Percentiles rank a stretch among this genome's conserved stretches.
Evolutionary conservation across 2,113 vertebrate genomes (phyloP).

Genomic region (Vombatus ursinus): DNA sequence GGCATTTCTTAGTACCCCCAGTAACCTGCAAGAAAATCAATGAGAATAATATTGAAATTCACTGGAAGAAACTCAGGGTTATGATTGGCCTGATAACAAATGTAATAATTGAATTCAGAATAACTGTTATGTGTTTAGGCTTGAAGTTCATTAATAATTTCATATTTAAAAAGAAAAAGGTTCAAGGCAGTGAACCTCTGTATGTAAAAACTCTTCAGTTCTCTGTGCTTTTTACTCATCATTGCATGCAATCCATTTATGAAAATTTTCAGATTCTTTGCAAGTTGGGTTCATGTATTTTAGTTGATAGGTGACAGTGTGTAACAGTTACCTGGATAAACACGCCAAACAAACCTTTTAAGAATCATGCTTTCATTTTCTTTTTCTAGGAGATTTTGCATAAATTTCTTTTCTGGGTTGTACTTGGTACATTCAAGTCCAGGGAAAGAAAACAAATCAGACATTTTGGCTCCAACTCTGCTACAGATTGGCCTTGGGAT

Average conservation of each 20-base stretch:
- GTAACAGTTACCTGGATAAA: background rate
- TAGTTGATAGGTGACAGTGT: background rate
- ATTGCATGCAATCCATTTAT: constrained; percentile 20
- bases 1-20: constrained; percentile 40
- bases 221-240: constrained; percentile 21
- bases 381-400: background rate
- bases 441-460: background rate
- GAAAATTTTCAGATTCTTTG: constrained; percentile 32
- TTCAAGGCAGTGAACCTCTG: constrained; percentile 36
- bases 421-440: background rate
- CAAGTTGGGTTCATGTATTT: background rate
- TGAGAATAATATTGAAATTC: constrained; percentile 71
- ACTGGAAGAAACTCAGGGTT: constrained; percentile 57
- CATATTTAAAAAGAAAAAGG: constrained; percentile 42
- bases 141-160: constrained; percentile 62
- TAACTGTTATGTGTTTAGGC: constrained; percentile 50
- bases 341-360: background rate
- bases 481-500: background rate
- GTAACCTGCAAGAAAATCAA: constrained; percentile 70
- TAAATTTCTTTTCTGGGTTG: background rate
- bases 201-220: background rate
- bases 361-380: background rate
- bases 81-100: constrained; percentile 56
- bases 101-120: constrained; percentile 30
- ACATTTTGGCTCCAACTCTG: background rate